A percentile compares a stretch with the other conserved stretches of the same genome.
phyloP scores from a whole-genome alignment of 2,113 vertebrate genomes.

The Raja brachyura region DNA sequence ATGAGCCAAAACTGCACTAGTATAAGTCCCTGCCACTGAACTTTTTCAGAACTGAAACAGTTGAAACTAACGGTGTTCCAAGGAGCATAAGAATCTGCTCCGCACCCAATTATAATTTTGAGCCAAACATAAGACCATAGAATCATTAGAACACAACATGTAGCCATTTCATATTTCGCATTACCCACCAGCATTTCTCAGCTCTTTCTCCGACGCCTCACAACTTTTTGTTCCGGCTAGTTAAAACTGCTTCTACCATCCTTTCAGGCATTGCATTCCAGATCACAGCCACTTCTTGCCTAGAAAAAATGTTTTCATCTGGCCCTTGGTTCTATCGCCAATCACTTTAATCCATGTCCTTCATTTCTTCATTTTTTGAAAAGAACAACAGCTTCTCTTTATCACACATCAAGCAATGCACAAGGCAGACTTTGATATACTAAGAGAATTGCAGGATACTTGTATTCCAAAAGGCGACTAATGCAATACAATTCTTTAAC shows the following conservation, averaged over 20 bases:
- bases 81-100: background rate
- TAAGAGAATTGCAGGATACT: background rate
- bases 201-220: no score
- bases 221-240: no score
- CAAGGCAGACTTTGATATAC: background rate
- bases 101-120: background rate
- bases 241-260: no score
- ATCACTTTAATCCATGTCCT: no score
- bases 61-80: background rate
- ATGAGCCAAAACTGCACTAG: background rate
- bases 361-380: no score
- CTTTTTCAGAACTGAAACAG: background rate
- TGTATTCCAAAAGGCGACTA: background rate
- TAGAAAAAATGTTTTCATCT: no score
- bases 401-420: background rate
- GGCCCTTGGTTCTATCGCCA: no score
- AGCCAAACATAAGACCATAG: background rate
- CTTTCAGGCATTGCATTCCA: no score
- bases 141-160: background rate
- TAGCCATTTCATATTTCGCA: no score
- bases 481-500: background rate
- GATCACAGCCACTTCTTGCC: no score
- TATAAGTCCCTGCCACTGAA: background rate
- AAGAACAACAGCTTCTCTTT: no score
- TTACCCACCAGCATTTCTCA: no score